These are phyloP conservation scores for Phyllostomus hastatus DNA, from an alignment of 2,113 vertebrate genomes.

Conservation along the genomic window DNA sequence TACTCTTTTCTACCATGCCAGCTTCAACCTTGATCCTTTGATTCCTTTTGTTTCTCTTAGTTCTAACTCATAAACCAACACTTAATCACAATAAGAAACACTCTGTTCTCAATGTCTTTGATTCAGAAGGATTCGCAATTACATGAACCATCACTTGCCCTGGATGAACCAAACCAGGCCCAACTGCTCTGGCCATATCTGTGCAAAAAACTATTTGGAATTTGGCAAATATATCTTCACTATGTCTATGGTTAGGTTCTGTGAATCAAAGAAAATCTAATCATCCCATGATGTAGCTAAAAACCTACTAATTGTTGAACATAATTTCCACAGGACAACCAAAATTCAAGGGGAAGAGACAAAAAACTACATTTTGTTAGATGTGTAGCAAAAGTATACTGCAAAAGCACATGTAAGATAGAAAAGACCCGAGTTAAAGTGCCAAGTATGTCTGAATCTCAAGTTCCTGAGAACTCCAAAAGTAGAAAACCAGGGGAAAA, in stretches of 20 bases:
- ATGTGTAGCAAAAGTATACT: not conserved
- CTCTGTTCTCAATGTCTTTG: not conserved
- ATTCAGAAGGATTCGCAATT: not conserved
- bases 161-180: not conserved
- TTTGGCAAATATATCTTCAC: not conserved
- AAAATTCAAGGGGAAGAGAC: not conserved
- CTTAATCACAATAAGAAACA: not conserved
- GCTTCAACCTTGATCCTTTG: not conserved
- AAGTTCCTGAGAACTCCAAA: not conserved
- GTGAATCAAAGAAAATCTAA: not conserved
- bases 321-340: not conserved
- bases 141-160: not conserved
- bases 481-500: not conserved
- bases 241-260: not conserved
- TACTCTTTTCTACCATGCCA: not conserved
- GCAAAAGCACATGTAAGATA: not conserved
- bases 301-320: not conserved
- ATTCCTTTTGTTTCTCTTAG: not conserved
- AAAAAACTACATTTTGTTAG: not conserved
- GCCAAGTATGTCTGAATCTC: not conserved
- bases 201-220: not conserved
- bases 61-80: not conserved
- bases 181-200: not conserved
- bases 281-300: not conserved
- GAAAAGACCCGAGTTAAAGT: not conserved